These are phyloP conservation scores for Lycaena phlaeas DNA, from an alignment of 2,888 invertebrate species.

Conservation along the genomic window DNA sequence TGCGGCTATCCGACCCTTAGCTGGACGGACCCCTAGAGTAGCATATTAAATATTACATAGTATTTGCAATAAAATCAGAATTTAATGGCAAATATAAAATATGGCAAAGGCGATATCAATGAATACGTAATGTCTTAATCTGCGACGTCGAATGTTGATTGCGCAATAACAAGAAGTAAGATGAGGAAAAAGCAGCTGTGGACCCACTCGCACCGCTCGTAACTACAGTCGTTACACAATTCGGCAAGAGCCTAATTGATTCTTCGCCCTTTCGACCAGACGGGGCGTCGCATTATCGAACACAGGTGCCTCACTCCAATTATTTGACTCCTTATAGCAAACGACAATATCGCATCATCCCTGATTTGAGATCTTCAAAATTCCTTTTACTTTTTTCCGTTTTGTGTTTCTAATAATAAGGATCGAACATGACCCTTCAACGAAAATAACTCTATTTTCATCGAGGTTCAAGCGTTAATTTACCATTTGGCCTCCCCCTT, in stretches of 20 bases:
- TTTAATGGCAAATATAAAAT: constrained; percentile 20
- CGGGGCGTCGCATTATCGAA: constrained; percentile 66
- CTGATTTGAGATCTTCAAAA: constrained; percentile 42
- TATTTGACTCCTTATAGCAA: constrained; percentile 56
- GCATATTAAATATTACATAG: no score
- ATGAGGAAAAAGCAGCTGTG: constrained; percentile 69
- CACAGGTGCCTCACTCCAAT: constrained; percentile 61
- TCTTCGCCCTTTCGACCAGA: constrained; percentile 66
- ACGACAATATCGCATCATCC: constrained; percentile 50
- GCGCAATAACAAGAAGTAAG: constrained; percentile 64
- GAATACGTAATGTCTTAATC: constrained; percentile 64
- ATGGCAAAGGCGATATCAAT: constrained; percentile 44
- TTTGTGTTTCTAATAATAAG: constrained; percentile 59
- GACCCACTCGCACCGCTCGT: constrained; percentile 60
- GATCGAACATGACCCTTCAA: constrained; percentile 38
- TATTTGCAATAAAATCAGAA: background rate
- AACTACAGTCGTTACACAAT: constrained; percentile 67
- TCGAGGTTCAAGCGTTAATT: constrained; percentile 33
- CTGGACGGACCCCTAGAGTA: no score
- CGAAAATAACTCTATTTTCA: constrained; percentile 60
- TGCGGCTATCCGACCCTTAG: no score
- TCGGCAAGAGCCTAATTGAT: constrained; percentile 69
- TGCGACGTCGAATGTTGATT: constrained; percentile 59
- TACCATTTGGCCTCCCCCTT: constrained; percentile 27
- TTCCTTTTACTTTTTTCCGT: constrained; percentile 53